These are phyloP conservation scores for Drosophila parabipectinata DNA, from an alignment of 1,140 invertebrate species.

Conservation along the genomic window DNA sequence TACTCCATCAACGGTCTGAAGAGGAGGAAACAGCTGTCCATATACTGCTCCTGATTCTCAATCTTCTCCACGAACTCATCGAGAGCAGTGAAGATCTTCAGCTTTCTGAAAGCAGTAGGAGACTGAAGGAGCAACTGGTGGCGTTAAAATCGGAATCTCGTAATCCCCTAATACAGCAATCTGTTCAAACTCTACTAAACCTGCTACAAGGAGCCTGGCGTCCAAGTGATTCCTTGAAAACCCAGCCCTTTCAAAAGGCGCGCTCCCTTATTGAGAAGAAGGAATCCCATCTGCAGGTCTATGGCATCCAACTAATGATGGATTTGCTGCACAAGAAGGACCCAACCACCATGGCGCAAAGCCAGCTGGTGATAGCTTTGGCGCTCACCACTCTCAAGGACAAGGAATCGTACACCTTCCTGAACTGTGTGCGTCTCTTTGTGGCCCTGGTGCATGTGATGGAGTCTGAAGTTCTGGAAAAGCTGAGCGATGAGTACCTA, in stretches of 20 bases:
- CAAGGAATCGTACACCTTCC: conserved; percentile 78
- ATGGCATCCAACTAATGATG: conserved; percentile 72
- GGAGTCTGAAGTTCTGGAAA: conserved; percentile 74
- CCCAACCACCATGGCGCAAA: conserved; percentile 53
- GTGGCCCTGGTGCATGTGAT: conserved; percentile 64
- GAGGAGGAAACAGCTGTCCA: conserved; percentile 45
- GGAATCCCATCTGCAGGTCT: conserved; percentile 73
- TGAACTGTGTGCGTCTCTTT: conserved; percentile 79
- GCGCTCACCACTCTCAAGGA: conserved; percentile 65
- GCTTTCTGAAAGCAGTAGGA: conserved; percentile 21
- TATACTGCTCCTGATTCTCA: conserved; percentile 59
- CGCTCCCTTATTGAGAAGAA: conserved; percentile 59
- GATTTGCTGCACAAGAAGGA: conserved; percentile 61
- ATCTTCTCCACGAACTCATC: conserved; percentile 70
- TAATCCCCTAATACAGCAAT: conserved; percentile 41
- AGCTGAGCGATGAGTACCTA: conserved; percentile 74
- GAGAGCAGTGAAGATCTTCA: conserved; percentile 46
- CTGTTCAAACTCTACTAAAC: conserved; percentile 32
- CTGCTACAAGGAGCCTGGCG: conserved; percentile 25
- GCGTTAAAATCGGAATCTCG: conserved; percentile 13
- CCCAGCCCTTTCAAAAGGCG: conserved; percentile 52
- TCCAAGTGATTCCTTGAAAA: neutral
- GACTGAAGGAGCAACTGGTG: conserved; percentile 22
- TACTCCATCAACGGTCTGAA: conserved; percentile 37
- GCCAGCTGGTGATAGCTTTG: conserved; percentile 70